A percentile compares a stretch with the other conserved stretches of the same genome.
Evolutionary conservation across 2,888 invertebrate species (phyloP).

Genomic region (Eilema sororculum): DNA sequence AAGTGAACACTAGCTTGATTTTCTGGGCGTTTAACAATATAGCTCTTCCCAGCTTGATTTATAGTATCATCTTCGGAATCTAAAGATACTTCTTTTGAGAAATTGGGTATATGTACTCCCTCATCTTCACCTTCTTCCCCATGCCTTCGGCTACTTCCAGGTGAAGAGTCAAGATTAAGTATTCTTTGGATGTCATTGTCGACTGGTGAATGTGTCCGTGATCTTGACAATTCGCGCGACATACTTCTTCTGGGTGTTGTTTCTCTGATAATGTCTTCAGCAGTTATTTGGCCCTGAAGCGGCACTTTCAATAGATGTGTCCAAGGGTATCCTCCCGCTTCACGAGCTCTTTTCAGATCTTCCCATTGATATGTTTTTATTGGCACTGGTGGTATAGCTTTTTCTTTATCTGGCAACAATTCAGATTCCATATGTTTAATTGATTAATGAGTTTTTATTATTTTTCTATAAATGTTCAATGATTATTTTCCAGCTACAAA

Average conservation of each 20-base stretch:
- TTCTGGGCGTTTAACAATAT: constrained; percentile 70
- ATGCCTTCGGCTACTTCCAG: constrained; percentile 82
- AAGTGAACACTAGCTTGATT: constrained; percentile 66
- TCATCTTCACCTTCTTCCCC: constrained; percentile 81
- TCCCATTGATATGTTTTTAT: constrained; percentile 94
- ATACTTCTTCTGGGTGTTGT: constrained; percentile 81
- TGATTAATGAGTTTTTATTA: constrained; percentile 55
- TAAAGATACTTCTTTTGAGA: constrained; percentile 81
- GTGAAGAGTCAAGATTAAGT: constrained; percentile 81
- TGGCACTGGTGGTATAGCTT: constrained; percentile 89
- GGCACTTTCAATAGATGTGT: constrained; percentile 91
- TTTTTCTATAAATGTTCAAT: constrained; percentile 39
- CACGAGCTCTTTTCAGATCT: constrained; percentile 90
- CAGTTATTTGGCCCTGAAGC: constrained; percentile 82
- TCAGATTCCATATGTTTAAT: constrained; percentile 85
- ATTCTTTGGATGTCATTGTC: constrained; percentile 76
- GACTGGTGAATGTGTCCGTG: constrained; percentile 78
- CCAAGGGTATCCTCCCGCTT: constrained; percentile 93
- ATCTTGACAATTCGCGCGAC: constrained; percentile 81
- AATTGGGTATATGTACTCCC: constrained; percentile 82
- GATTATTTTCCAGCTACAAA: constrained; percentile 52
- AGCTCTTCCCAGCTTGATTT: constrained; percentile 59
- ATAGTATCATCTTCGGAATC: constrained; percentile 81
- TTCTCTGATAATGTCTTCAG: constrained; percentile 82
- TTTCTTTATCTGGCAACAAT: constrained; percentile 85